Evolutionary conservation across 1,140 invertebrate genomes (phyloP).

Genomic region (Atta colombica): DNA sequence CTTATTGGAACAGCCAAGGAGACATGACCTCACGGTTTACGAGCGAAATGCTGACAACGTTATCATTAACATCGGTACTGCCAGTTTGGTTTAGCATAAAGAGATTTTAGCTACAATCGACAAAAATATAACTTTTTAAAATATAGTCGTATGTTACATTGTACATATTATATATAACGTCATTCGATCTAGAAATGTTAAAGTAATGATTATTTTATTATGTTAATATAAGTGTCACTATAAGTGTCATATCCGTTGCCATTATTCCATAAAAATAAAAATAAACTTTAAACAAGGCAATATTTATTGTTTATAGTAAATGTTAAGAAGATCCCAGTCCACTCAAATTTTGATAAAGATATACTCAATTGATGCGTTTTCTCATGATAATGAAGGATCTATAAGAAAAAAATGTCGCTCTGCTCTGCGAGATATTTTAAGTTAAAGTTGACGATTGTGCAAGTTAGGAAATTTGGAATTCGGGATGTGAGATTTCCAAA

Average conservation of each 20-base stretch:
- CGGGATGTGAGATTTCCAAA: too few relatives aligned
- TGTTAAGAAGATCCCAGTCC: too few relatives aligned
- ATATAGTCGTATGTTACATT: not conserved
- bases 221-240: slow-evolving; percentile 9
- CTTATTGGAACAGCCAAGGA: slow-evolving; percentile 78
- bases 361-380: too few relatives aligned
- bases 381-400: too few relatives aligned
- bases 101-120: not conserved
- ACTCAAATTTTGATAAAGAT: too few relatives aligned
- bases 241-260: slow-evolving; percentile 52
- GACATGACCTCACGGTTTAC: slow-evolving; percentile 79
- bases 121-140: not conserved
- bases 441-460: too few relatives aligned
- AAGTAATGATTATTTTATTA: slow-evolving; percentile 4
- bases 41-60: slow-evolving; percentile 79
- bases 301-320: slow-evolving; percentile 62
- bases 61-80: slow-evolving; percentile 81
- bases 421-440: too few relatives aligned
- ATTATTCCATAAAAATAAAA: slow-evolving; percentile 47
- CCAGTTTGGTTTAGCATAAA: slow-evolving; percentile 77
- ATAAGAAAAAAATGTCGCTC: too few relatives aligned
- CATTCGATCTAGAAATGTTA: slow-evolving; percentile 9
- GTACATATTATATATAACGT: slow-evolving; percentile 10
- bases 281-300: slow-evolving; percentile 30
- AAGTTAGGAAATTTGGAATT: too few relatives aligned